Evolutionary conservation across 2,113 vertebrate genomes (phyloP).

Genomic region (Nesogale talazaci): DNA sequence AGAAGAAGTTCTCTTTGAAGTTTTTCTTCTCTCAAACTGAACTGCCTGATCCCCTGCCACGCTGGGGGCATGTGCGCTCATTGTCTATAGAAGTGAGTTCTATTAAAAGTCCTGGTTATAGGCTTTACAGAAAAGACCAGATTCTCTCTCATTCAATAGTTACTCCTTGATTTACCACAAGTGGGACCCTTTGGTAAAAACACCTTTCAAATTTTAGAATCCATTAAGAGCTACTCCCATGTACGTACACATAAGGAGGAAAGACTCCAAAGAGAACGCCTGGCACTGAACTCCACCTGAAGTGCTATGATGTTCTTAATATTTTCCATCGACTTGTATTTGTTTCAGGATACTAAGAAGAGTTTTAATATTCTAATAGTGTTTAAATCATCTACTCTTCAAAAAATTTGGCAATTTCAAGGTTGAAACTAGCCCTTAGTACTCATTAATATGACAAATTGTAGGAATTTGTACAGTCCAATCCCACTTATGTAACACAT

Average conservation of each 20-base stretch:
- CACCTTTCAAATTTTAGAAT: not conserved
- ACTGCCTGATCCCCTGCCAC: not conserved
- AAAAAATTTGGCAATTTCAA: conserved; percentile 5
- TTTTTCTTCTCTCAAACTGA: conserved; percentile 10
- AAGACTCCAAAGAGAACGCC: not conserved
- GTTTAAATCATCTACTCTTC: not conserved
- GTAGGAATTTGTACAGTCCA: not conserved
- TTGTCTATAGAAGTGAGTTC: not conserved
- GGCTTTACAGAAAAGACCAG: not conserved
- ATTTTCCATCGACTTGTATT: conserved; percentile 8
- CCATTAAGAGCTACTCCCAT: conserved; percentile 1
- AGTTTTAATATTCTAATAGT: not conserved
- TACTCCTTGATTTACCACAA: not conserved
- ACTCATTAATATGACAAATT: not conserved
- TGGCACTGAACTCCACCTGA: not conserved
- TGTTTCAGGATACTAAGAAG: not conserved
- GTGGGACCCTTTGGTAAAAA: conserved; percentile 3
- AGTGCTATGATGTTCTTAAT: not conserved
- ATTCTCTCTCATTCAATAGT: conserved; percentile 24
- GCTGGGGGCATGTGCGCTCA: not conserved
- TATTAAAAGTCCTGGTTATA: conserved; percentile 37
- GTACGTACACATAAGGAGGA: not conserved
- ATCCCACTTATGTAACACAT: not conserved
- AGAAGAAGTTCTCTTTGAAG: conserved; percentile 16
- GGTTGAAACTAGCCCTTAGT: conserved; percentile 12